Evolutionary conservation across 2,113 vertebrate species (phyloP), one percentile per base, ranked within the genome.

Genomic region (Oreotragus oreotragus): DNA sequence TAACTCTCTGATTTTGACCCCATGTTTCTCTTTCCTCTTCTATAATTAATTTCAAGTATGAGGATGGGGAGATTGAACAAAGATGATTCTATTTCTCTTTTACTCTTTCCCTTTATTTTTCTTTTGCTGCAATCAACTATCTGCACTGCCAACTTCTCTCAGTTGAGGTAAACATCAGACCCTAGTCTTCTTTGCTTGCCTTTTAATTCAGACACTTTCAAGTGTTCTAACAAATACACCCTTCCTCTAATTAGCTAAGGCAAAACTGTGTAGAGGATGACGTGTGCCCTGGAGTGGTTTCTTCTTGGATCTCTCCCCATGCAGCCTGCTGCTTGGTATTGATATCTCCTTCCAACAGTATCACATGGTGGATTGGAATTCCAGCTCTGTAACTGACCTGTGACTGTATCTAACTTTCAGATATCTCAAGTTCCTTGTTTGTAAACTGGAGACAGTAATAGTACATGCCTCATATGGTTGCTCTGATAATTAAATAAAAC

Each of bases 1-100:
- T 55, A 92, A 79, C 81, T 39, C 6, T 53, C 33, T 95, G 49
- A n/a, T 77, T 93, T 94, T 83, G 28, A 79, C 70, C 8, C 16
- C 83, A 13, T 84, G 53, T 88, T 92, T 79, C 36, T 58, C 79
- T 83, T 60, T 93, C 64, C 36, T 93, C 27, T 15, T 88, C 30
- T 84, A n/a, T 79, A 94, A 91, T 94, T 94, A 87, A 92, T 90
- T 90, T 90, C 60, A 83, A 92, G 21, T 30, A 45, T 53, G 33
- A 57, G 25, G 45, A 85, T 88, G 23, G 11, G 36, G 84, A 73
- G 43, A 55, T 23, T 12, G 15, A 86, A n/a, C n/a, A 47, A 93
- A 81, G 84, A 83, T 33, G 51, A 88, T 84, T 58, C 16, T 60
- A 55, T 55, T 91, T 94, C 17, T 88, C 45, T 51, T 95, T 92